Percentiles rank a stretch among this genome's conserved stretches.
Evolutionary conservation across 1,140 invertebrate species (phyloP).

Genomic region (Frieseomelitta varia): DNA sequence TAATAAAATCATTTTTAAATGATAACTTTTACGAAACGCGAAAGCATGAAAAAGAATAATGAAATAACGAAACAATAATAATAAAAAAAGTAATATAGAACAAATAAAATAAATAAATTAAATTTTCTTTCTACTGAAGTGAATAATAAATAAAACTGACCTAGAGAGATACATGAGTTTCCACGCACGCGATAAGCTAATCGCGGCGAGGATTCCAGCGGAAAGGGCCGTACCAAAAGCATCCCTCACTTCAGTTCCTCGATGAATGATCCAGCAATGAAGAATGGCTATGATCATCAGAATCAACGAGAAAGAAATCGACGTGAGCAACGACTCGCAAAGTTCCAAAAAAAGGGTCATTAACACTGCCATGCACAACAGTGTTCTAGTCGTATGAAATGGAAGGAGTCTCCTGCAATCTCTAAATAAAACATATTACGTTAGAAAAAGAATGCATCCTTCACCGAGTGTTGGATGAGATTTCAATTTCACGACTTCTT

Average conservation of each 20-base stretch:
- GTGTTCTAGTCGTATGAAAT: slow-evolving; percentile 60
- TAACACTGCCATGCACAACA: slow-evolving; percentile 62
- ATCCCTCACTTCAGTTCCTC: slow-evolving; percentile 65
- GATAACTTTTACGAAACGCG: too few species aligned
- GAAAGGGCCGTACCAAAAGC: slow-evolving; percentile 61
- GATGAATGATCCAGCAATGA: slow-evolving; percentile 68
- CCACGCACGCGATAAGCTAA: slow-evolving; percentile 65
- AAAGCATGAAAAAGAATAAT: too few species aligned
- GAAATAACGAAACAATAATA: too few species aligned
- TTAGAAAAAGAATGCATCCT: neutral
- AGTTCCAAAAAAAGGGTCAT: slow-evolving; percentile 61
- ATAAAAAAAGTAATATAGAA: too few species aligned
- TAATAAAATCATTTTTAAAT: too few species aligned
- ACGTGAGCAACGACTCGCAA: slow-evolving; percentile 65
- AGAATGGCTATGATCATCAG: slow-evolving; percentile 57
- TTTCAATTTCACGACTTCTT: slow-evolving; percentile 21
- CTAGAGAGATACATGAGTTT: slow-evolving; percentile 64
- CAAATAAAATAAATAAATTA: too few species aligned
- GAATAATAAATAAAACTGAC: slow-evolving; percentile 26
- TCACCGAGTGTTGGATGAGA: neutral
- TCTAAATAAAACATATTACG: slow-evolving; percentile 44
- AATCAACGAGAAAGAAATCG: slow-evolving; percentile 54
- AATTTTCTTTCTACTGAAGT: too few species aligned
- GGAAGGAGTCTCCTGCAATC: slow-evolving; percentile 56
- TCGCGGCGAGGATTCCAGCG: slow-evolving; percentile 63